Base-by-base conservation (phyloP, 2,797 vertebrate species). In the Tenualosa ilisha region DNA sequence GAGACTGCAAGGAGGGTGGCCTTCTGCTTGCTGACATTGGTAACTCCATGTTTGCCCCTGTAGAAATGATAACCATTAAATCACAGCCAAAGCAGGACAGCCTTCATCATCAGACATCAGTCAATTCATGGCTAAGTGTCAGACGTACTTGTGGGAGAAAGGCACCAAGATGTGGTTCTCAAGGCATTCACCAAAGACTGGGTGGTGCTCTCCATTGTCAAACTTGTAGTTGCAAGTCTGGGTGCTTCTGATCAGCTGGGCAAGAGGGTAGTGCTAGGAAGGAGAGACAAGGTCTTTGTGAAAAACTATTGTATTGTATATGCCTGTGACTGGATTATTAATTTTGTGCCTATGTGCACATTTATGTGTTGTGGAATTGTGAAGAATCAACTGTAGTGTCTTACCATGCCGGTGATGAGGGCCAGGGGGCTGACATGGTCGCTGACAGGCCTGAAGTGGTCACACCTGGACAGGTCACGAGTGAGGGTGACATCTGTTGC, bases 211-310 rank as follows among this genome's bases (percentile, higher is more conserved):
- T 88, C 93, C 95, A 82, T 95, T 91, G 88, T 99, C 97, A 91
- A 99, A 96, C 84, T 91, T 96, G 91, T 99, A 99, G 90, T 95
- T 96, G 89, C 98, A 99, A 82, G 94, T 94, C 89, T 99, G 98
- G 85, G 93, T 96, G 93, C 98, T 99, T 89, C 92, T 95, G 86
- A 99, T 87, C 92, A 98, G 90, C 79, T 95, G 93, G 84, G 97
- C 94, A 85, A 98, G 91, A 0, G 96, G 96, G 68, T 87, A 92
- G 87, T 94, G 93, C 97, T 98, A 89, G 87, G 91, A 37, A 20
- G 40, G 84, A 37, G 89, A 83, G 31, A 46, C 17, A 22, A 63
- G 6, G 7, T 24, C n/a, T 2, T 63, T 61, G 59, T 24, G 22
- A 61, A 22, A 61, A 22, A 4, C 2, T n/a, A 7, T 24, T n/a